Base-by-base conservation (phyloP, 1,140 invertebrate species). In the Sycophaga agraensis region DNA sequence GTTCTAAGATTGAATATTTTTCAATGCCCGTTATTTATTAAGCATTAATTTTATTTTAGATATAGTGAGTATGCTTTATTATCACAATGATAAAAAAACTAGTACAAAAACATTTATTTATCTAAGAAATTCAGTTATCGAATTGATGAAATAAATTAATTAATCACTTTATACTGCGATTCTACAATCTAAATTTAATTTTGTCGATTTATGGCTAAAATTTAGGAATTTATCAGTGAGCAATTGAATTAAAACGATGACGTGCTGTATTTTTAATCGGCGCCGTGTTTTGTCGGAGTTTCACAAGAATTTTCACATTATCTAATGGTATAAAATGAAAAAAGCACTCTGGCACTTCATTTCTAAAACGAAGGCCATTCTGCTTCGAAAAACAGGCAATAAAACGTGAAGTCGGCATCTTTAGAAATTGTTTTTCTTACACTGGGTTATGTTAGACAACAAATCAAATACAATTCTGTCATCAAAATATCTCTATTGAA, bases 381-480 rank as follows among this genome's bases (percentile, higher is more conserved):
- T 7, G 34, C 21, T 45, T 59, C 21, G 48, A 60, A 54, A 60
- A 55, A 62, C 51, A 49, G 56, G 22, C 34, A 55, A 62, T 56
- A 56, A 54, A 54, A 28, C 50, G 34, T 40, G n/a, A 54, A 61
- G 48, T 48, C 28, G 24, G 16, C 50, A 24, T 53, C 8, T 40
- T 43, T 42, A 14, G 31, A 61, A 19, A 2, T 39, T 54, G 31
- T 40, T 54, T 61, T 61, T 46, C 24, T 42, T 1, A 8, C 4
- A 2, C 17, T 5, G 5, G 2, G 16, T 16, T 40, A 39, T 24
- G 34, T 12, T 43, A 9, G 21, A 55, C 7, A 43, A 55, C 43
- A 55, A 31, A 34, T 43, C 40, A 28, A 55, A 19, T 6, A 22
- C 21, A n/a, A n/a, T n/a, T n/a, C n/a, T 4, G 1, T 24, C 1